Evolutionary conservation across 2,113 vertebrate species (phyloP).

Genomic region (Oryzias javanicus): DNA sequence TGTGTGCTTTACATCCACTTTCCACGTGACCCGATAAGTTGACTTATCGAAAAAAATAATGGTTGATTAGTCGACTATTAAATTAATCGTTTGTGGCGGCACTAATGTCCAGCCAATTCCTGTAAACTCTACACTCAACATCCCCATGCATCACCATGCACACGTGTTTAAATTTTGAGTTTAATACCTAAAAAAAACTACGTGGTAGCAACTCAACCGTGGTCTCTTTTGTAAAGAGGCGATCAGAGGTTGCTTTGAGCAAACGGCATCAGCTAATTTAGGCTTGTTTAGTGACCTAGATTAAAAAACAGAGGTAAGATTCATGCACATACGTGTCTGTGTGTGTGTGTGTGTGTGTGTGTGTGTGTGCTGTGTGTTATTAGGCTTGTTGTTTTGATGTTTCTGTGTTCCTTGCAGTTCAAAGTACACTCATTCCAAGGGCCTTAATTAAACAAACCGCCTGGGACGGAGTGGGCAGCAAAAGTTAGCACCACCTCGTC

Average conservation of each 20-base stretch:
- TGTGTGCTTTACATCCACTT: too few relatives aligned
- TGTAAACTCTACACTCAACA: too few relatives aligned
- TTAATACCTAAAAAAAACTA: too few relatives aligned
- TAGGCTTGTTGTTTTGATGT: conserved; percentile 56
- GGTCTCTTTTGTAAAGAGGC: neutral
- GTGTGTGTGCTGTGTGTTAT: conserved; percentile 26
- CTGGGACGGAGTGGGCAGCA: conserved; percentile 58
- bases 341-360: conserved; percentile 15
- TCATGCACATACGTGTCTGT: conserved; percentile 27
- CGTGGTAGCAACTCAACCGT: neutral
- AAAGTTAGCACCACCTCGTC: conserved; percentile 32
- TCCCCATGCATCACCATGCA: too few relatives aligned
- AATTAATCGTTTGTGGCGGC: too few relatives aligned
- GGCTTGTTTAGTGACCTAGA: conserved; percentile 44
- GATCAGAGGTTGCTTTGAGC: neutral
- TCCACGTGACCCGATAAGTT: too few relatives aligned
- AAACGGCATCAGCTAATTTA: conserved; percentile 1
- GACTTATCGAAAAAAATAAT: too few relatives aligned
- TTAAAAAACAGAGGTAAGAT: conserved; percentile 24
- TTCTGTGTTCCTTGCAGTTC: conserved; percentile 49
- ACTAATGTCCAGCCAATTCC: too few relatives aligned
- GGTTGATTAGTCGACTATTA: too few relatives aligned
- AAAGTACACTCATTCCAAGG: conserved; percentile 56
- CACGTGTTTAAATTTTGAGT: too few relatives aligned
- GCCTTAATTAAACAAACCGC: conserved; percentile 71